phyloP scores from a whole-genome alignment of 2,797 vertebrate genomes.

The Smutsia gigantea region DNA sequence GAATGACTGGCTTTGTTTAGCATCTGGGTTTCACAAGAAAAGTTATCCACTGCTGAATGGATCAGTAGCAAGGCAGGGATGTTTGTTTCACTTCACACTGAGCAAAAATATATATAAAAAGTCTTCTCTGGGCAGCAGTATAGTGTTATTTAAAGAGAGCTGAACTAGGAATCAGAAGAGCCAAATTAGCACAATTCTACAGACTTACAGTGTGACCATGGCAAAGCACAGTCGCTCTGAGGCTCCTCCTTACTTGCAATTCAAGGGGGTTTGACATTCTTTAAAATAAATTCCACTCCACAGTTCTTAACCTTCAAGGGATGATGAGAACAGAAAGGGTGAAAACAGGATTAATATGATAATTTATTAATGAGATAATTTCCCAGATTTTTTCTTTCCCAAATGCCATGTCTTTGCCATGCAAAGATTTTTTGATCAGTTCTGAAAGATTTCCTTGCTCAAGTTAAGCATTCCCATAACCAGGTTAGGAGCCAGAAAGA shows the following conservation, averaged over 20 bases:
- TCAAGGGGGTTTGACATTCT: neutral
- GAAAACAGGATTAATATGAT: neutral
- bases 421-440: neutral
- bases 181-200: neutral
- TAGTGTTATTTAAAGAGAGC: neutral
- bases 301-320: neutral
- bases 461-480: neutral
- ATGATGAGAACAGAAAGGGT: neutral
- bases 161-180: conserved; percentile 13
- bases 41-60: neutral
- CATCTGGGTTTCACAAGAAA: neutral
- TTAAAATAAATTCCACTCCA: neutral
- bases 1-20: neutral
- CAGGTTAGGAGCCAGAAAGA: neutral
- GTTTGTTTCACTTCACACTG: neutral
- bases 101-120: neutral
- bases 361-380: neutral
- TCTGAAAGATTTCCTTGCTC: neutral
- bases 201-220: neutral
- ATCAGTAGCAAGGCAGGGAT: neutral
- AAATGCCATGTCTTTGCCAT: neutral
- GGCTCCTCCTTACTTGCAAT: neutral
- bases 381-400: neutral
- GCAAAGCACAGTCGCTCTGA: neutral
- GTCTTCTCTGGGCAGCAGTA: neutral